A percentile compares a stretch with the other conserved stretches of the same genome.
phyloP scores from a whole-genome alignment of 1,140 invertebrate species.

The Rhyzopertha dominica region DNA sequence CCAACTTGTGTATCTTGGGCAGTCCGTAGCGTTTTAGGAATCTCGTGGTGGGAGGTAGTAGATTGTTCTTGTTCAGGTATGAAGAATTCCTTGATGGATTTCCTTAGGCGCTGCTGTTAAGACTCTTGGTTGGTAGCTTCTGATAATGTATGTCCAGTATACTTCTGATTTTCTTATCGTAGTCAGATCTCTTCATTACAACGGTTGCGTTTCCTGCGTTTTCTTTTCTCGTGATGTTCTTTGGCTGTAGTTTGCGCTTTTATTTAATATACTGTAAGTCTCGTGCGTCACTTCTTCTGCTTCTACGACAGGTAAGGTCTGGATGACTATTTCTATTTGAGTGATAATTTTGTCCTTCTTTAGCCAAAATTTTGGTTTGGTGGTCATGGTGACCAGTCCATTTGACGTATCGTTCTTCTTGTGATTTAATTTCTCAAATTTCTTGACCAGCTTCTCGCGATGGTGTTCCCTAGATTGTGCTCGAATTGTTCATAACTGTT shows the following conservation, averaged over 20 bases:
- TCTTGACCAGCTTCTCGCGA: not conserved
- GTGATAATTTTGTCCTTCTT: constrained; percentile 4
- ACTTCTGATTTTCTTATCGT: constrained; percentile 2
- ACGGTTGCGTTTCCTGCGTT: not conserved
- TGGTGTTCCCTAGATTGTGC: not conserved
- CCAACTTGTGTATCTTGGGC: too few relatives aligned
- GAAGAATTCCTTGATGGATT: too few relatives aligned
- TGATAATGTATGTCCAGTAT: not conserved
- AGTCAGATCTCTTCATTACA: not conserved
- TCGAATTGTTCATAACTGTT: not conserved
- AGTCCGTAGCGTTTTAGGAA: too few relatives aligned
- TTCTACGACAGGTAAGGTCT: not conserved
- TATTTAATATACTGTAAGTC: not conserved
- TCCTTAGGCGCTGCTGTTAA: too few relatives aligned
- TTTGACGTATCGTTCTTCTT: not conserved
- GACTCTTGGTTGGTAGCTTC: too few relatives aligned
- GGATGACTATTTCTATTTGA: constrained; percentile 4
- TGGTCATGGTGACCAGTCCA: not conserved
- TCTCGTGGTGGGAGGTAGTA: too few relatives aligned
- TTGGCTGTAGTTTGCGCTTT: not conserved
- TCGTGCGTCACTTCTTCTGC: constrained; percentile 1
- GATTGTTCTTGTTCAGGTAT: too few relatives aligned
- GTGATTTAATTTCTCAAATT: constrained; percentile 6
- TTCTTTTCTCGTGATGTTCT: not conserved
- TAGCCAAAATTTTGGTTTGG: not conserved